Conservation (phyloP, 2,888 invertebrate genomes). For the Leistus spinibarbis region DNA sequence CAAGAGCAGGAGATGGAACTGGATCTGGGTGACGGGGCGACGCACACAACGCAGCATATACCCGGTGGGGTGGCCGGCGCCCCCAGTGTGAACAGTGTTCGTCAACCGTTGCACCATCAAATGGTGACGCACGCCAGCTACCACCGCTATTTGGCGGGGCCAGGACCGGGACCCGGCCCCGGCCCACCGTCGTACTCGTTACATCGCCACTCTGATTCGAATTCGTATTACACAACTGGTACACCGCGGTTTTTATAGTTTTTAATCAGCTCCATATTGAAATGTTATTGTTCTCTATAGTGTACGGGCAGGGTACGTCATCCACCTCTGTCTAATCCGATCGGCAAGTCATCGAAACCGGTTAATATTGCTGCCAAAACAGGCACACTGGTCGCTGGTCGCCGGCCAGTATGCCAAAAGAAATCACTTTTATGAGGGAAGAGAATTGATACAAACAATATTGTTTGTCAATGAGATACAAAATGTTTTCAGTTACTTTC, state of each 20-base stretch:
- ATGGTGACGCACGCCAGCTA: conserved; percentile 9
- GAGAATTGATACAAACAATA: not conserved
- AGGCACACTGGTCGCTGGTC: not conserved
- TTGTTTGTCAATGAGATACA: not conserved
- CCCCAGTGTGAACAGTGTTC: not conserved
- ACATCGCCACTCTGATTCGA: conserved; percentile 47
- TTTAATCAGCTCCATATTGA: conserved; percentile 25
- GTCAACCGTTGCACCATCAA: conserved; percentile 1
- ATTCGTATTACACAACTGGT: conserved; percentile 45
- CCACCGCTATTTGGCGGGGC: conserved; percentile 30
- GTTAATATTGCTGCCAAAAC: not conserved
- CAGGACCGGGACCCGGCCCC: conserved; percentile 23
- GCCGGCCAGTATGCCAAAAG: not conserved
- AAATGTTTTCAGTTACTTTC: not conserved
- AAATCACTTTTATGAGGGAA: not conserved
- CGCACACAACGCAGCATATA: conserved; percentile 50
- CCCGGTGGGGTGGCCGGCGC: not conserved
- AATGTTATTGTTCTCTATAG: not conserved
- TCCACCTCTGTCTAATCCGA: not conserved
- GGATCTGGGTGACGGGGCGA: conserved; percentile 85
- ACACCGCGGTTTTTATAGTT: conserved; percentile 51
- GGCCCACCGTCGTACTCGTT: conserved; percentile 34
- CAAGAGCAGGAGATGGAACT: conserved; percentile 72
- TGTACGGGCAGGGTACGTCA: not conserved
- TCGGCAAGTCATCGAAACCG: not conserved